phyloP scores from a whole-genome alignment of 2,888 invertebrate species.

The Ariolimax columbianus region DNA sequence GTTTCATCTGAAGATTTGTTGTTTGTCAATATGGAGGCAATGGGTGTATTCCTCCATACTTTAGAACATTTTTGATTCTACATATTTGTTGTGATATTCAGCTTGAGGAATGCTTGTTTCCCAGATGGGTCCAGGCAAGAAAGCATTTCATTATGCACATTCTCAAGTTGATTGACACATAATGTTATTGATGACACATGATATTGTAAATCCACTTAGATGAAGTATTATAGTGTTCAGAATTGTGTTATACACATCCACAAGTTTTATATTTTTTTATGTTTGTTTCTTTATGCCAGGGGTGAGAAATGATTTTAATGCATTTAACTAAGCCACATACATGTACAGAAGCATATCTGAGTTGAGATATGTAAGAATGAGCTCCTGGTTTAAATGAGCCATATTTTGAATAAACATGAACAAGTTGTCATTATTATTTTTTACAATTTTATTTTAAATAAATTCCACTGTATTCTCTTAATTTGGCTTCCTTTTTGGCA shows the following conservation, averaged over 20 bases:
- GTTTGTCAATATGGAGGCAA: too few relatives aligned
- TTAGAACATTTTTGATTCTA: too few relatives aligned
- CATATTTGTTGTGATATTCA: too few relatives aligned
- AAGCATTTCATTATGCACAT: not conserved
- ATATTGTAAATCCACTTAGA: conserved; percentile 9
- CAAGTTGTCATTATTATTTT: not conserved
- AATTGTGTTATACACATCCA: not conserved
- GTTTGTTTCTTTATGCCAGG: not conserved
- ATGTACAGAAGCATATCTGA: not conserved
- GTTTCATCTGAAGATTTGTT: too few relatives aligned
- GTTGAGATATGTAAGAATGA: not conserved
- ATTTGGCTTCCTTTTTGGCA: not conserved
- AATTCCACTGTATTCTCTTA: not conserved
- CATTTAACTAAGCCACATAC: not conserved
- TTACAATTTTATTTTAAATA: not conserved
- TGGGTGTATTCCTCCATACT: too few relatives aligned
- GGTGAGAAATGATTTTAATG: not conserved
- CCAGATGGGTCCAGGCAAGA: not conserved
- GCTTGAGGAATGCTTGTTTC: too few relatives aligned
- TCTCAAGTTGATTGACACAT: not conserved
- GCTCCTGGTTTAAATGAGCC: not conserved
- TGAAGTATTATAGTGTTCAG: not conserved
- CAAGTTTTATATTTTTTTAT: not conserved
- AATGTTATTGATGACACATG: not conserved
- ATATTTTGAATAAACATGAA: not conserved